These are phyloP conservation scores for Carcharodon carcharias DNA, from an alignment of 2,797 vertebrate genomes.

Conservation along the genomic window DNA sequence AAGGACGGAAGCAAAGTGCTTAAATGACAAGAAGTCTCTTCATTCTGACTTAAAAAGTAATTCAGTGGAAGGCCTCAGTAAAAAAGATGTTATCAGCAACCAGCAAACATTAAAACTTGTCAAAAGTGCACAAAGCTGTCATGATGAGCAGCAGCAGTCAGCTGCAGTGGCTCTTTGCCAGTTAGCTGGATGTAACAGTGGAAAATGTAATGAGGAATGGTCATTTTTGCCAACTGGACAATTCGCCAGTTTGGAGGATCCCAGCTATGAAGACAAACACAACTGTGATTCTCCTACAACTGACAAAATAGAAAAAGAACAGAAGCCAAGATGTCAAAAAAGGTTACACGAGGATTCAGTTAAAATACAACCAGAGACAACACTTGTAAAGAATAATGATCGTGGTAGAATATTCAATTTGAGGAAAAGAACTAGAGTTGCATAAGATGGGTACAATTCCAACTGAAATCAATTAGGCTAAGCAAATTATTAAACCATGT, in stretches of 20 bases:
- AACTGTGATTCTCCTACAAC: neutral
- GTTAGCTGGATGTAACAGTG: conserved; percentile 72
- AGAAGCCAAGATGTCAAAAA: conserved; percentile 61
- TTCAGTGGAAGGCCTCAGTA: neutral
- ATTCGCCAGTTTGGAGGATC: neutral
- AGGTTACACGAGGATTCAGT: conserved; percentile 56
- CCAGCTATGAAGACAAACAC: neutral
- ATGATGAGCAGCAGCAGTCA: conserved; percentile 81
- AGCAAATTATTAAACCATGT: conserved; percentile 17
- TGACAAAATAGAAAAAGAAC: conserved; percentile 40
- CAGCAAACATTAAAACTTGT: neutral
- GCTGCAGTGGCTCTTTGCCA: conserved; percentile 92
- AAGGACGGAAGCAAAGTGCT: neutral
- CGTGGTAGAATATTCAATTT: conserved; percentile 59
- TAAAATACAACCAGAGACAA: conserved; percentile 58
- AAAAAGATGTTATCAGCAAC: neutral
- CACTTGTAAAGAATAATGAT: conserved; percentile 59
- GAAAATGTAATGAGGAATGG: conserved; percentile 42
- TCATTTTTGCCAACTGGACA: neutral
- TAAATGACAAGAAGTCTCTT: neutral
- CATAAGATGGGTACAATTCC: conserved; percentile 49
- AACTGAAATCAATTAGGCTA: conserved; percentile 15
- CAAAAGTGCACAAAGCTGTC: neutral
- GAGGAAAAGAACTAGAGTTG: conserved; percentile 70
- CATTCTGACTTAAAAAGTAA: neutral